Conservation (phyloP, 2,888 invertebrate species). For the Octonoba sinensis region DNA sequence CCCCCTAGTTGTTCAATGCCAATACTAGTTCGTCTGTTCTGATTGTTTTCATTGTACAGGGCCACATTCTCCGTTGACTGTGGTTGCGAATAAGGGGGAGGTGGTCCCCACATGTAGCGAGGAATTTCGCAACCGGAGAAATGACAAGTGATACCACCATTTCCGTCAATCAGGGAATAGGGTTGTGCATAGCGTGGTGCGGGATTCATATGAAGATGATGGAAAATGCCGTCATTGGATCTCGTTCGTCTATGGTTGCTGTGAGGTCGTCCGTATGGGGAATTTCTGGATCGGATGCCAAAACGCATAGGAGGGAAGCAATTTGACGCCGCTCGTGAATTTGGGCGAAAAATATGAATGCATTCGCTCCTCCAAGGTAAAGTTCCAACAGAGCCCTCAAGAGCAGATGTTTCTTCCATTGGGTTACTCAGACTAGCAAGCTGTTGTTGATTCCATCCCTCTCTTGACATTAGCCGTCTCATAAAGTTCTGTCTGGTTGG, state of each 20-base stretch:
- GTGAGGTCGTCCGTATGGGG: conserved; percentile 40
- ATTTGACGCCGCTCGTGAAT: conserved; percentile 16
- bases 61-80: conserved; percentile 60
- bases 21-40: conserved; percentile 6
- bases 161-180: conserved; percentile 33
- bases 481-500: conserved; percentile 38
- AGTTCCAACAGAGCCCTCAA: conserved; percentile 29
- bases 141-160: conserved; percentile 41
- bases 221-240: conserved; percentile 66
- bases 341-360: conserved; percentile 59
- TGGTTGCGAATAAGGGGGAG: conserved; percentile 81
- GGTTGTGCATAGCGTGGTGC: conserved; percentile 55
- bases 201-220: conserved; percentile 63
- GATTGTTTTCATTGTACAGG: conserved; percentile 19
- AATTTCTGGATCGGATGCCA: conserved; percentile 46
- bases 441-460: conserved; percentile 42
- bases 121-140: conserved; percentile 58
- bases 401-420: conserved; percentile 12
- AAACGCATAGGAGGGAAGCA: conserved; percentile 42
- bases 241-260: conserved; percentile 60
- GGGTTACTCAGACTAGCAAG: conserved; percentile 11
- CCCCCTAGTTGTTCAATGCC: conserved; percentile 14
- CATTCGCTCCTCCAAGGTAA: conserved; percentile 61
- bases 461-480: conserved; percentile 55
- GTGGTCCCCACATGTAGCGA: conserved; percentile 84